Evolutionary conservation across 2,888 invertebrate genomes (phyloP), one percentile per base, ranked within the genome.

Genomic region (Adelognathus sp.): DNA sequence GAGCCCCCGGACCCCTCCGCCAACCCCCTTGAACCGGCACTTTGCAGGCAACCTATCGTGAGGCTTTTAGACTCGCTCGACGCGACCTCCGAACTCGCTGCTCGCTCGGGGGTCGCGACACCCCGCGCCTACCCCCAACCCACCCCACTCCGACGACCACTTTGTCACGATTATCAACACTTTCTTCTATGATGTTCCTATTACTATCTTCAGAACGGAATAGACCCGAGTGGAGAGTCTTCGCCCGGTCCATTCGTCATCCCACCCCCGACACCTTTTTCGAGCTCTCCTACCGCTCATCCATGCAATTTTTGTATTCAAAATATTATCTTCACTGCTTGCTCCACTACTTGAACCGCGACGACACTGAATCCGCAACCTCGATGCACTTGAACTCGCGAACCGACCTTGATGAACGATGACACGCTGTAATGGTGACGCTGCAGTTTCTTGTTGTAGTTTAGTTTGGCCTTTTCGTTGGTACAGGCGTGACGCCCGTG

Each of bases 21-120:
- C 71, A 61, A 80, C 80, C 87, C 88, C 87, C 89, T 84, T 83
- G 84, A 85, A 84, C 87, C 87, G 79, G 84, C 85, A 83, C 89
- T 89, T 86, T 89, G 89, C 86, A 89, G 89, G 89, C 89, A 89
- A 88, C 89, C 89, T 89, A 89, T 89, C 82, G 89, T 89, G 86
- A 83, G 84, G 88, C 86, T 88, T 88, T 85, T 79, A 82, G 83
- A 82, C 81, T 80, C 86, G 78, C 78, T 70, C 46, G 69, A 70
- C 81, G 82, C 85, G 84, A 86, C 86, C 85, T 86, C 84, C 84
- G 80, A 84, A 83, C 83, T 82, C 82, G 79, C 69, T 80, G 80
- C 78, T 72, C 58, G 77, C 50, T 50, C 50, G 73, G 82, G 84
- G 85, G 79, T 83, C 83, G 86, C 83, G 86, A 86, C 83, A 81